phyloP scores from a whole-genome alignment of 2,113 vertebrate genomes.

The Phyllostomus hastatus region DNA sequence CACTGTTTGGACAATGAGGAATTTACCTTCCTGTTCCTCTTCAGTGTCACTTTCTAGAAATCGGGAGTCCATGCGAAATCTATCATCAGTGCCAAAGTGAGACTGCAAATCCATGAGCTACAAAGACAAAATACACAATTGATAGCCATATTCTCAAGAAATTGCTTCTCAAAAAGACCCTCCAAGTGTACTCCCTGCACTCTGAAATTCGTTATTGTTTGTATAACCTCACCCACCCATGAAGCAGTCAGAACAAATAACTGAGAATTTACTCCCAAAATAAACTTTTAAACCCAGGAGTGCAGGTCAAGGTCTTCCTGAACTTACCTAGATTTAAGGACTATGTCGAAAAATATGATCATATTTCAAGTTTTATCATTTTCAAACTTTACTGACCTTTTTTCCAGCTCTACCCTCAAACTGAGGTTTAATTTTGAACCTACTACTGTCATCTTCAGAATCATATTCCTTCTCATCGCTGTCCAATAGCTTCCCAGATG shows the following conservation, averaged over 20 bases:
- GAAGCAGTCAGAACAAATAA: not conserved
- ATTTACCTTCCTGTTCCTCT: constrained; percentile 82
- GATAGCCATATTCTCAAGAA: not conserved
- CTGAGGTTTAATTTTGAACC: constrained; percentile 92
- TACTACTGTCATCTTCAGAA: constrained; percentile 75
- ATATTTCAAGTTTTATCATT: not conserved
- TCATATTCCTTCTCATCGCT: constrained; percentile 86
- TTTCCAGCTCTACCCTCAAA: constrained; percentile 95
- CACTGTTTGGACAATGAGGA: not conserved
- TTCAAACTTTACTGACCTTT: constrained; percentile 85
- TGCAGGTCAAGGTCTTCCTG: not conserved
- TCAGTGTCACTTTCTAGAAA: constrained; percentile 93
- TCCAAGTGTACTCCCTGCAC: not conserved
- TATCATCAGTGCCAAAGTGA: constrained; percentile 89
- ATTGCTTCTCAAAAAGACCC: not conserved
- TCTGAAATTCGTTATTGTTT: not conserved
- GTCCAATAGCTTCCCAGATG: constrained; percentile 84
- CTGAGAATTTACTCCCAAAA: not conserved
- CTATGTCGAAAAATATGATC: not conserved
- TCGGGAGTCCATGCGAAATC: constrained; percentile 92
- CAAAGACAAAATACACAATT: constrained; percentile 32
- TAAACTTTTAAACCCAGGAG: not conserved
- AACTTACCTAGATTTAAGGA: not conserved
- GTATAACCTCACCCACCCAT: not conserved
- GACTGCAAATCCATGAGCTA: constrained; percentile 94